Conservation (phyloP, 1,140 invertebrate genomes). For the fruit fly (Drosophila melanogaster) region Release_6_plus_ISO1_MT NC_004354.4:6246001-6246500, state of each 20-base stretch:
- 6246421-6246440: conserved; percentile 93
- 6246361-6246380: conserved; percentile 98
- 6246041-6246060: conserved; percentile 94
- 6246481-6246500: conserved; percentile 98
- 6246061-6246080: conserved; percentile 95
- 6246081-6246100: conserved; percentile 99
- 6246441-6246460: conserved; percentile 98
- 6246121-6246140: conserved; percentile 89
- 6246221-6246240: conserved; percentile 96
- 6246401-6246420: conserved; percentile 97
- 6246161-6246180: conserved; percentile 92
- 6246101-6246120: conserved; percentile 97
- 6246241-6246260: conserved; percentile 97
- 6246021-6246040: conserved; percentile 93
- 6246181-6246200: conserved; percentile 89
- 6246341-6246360: conserved; percentile 98
- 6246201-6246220: conserved; percentile 94
- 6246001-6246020: conserved; percentile 89
- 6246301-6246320: conserved; percentile 97
- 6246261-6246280: conserved; percentile 96
- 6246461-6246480: conserved; percentile 99
- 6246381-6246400: conserved; percentile 97
- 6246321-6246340: conserved; percentile 98
- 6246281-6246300: conserved; percentile 96
- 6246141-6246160: conserved; percentile 89